A percentile compares a stretch with the other conserved stretches of the same genome.
Evolutionary conservation across 2,888 invertebrate species (phyloP).

Genomic region (Polydrusus tereticollis): DNA sequence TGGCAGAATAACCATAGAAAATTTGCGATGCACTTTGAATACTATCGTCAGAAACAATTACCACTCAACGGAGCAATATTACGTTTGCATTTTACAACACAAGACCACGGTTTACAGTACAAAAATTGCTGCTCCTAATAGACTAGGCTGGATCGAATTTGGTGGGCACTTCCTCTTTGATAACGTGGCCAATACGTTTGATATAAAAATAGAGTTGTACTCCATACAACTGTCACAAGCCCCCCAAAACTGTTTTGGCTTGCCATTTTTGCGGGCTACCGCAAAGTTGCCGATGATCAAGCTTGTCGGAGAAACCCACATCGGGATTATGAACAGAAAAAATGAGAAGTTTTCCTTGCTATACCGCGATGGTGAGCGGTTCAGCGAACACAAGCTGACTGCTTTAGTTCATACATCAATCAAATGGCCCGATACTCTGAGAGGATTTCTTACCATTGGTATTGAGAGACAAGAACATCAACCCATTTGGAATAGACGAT

Average conservation of each 20-base stretch:
- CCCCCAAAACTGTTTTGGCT: background rate
- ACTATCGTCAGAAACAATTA: background rate
- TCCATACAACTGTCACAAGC: background rate
- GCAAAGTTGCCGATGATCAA: slow-evolving; percentile 21
- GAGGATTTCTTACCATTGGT: slow-evolving; percentile 16
- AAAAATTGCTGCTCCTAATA: slow-evolving; percentile 18
- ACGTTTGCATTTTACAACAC: slow-evolving; percentile 17
- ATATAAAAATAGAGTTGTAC: slow-evolving; percentile 20
- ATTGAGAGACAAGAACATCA: slow-evolving; percentile 4
- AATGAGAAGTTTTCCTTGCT: slow-evolving; percentile 4
- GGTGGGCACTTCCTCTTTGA: slow-evolving; percentile 14
- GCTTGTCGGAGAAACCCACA: slow-evolving; percentile 13
- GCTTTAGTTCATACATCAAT: slow-evolving; percentile 8
- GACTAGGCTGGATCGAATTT: slow-evolving; percentile 25
- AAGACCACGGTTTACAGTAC: slow-evolving; percentile 22
- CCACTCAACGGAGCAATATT: background rate
- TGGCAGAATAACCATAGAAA: slow-evolving; percentile 17
- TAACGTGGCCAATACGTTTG: slow-evolving; percentile 18
- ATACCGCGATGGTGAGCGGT: background rate
- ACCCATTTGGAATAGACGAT: slow-evolving; percentile 27
- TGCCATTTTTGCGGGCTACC: background rate
- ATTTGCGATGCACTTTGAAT: slow-evolving; percentile 14
- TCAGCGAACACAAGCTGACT: slow-evolving; percentile 4
- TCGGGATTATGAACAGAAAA: slow-evolving; percentile 6
- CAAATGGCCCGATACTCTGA: slow-evolving; percentile 15